Conservation (phyloP, 92 coral and sea anemone species). For the Isaurus tuberculatus region DNA sequence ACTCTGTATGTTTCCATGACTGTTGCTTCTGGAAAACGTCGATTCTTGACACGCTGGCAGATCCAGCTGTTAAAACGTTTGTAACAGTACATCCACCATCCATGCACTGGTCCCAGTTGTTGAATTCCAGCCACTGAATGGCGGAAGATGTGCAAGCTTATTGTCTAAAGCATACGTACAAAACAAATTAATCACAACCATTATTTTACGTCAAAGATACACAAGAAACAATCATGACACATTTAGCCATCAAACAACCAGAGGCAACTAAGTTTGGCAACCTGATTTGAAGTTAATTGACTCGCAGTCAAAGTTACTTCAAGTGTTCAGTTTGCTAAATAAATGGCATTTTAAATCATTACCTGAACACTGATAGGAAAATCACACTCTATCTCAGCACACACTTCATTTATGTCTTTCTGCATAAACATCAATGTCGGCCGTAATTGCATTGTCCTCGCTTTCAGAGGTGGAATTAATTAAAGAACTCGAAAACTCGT, state of each 20-base stretch:
- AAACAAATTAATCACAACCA: background rate
- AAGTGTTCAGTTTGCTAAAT: constrained; percentile 1
- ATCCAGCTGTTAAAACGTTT: background rate
- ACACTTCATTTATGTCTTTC: background rate
- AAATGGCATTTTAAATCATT: background rate
- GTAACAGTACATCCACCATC: background rate
- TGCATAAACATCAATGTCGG: no score
- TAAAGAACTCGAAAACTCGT: no score
- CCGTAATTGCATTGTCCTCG: no score
- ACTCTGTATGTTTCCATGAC: background rate
- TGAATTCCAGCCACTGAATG: background rate
- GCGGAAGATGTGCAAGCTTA: background rate
- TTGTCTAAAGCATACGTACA: background rate
- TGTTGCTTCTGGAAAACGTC: background rate
- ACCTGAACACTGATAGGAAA: constrained; percentile 34
- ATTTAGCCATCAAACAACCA: no score
- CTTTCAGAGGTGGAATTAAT: no score
- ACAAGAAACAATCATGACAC: no score
- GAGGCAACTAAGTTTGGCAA: background rate
- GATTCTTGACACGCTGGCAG: background rate
- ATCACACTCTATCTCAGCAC: constrained; percentile 9
- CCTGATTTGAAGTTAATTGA: background rate
- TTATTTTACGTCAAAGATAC: no score
- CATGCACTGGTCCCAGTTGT: background rate
- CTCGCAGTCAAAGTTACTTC: background rate